phyloP scores from a whole-genome alignment of 2,888 invertebrate genomes.

The Epiblema foenella region DNA sequence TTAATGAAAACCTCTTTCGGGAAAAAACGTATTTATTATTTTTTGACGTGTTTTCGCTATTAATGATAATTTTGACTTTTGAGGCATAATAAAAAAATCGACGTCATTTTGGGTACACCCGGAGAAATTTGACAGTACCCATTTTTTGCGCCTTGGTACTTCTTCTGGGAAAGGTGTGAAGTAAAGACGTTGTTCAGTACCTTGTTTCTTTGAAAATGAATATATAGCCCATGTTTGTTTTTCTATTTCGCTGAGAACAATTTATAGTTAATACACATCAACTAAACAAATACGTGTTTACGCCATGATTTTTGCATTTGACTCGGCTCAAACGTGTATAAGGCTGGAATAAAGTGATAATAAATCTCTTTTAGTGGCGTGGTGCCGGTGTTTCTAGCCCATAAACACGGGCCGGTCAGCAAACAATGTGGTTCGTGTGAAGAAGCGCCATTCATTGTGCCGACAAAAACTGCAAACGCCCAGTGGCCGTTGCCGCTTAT shows the following conservation, averaged over 20 bases:
- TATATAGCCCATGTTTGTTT: constrained; percentile 13
- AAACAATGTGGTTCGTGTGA: constrained; percentile 69
- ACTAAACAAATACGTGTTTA: constrained; percentile 49
- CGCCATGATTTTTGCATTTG: constrained; percentile 57
- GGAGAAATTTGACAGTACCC: background rate
- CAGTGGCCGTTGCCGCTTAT: constrained; percentile 47
- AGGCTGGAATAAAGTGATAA: constrained; percentile 64
- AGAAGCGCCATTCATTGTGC: constrained; percentile 70
- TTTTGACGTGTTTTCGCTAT: constrained; percentile 34
- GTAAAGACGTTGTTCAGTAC: no score
- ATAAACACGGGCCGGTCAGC: constrained; percentile 72
- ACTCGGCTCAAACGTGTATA: constrained; percentile 55
- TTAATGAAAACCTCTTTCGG: constrained; percentile 51
- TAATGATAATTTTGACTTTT: constrained; percentile 24
- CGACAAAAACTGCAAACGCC: constrained; percentile 62
- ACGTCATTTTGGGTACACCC: background rate
- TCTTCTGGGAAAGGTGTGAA: background rate
- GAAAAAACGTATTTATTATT: constrained; percentile 47
- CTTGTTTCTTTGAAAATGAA: constrained; percentile 2
- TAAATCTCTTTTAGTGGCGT: constrained; percentile 60
- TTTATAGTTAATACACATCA: constrained; percentile 49
- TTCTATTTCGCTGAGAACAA: constrained; percentile 9
- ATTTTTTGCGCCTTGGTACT: background rate
- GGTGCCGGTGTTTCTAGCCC: constrained; percentile 63
- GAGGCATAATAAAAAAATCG: constrained; percentile 17